Base-by-base conservation (phyloP, 2,797 vertebrate species). In the Enteromius paludinosus region DNA sequence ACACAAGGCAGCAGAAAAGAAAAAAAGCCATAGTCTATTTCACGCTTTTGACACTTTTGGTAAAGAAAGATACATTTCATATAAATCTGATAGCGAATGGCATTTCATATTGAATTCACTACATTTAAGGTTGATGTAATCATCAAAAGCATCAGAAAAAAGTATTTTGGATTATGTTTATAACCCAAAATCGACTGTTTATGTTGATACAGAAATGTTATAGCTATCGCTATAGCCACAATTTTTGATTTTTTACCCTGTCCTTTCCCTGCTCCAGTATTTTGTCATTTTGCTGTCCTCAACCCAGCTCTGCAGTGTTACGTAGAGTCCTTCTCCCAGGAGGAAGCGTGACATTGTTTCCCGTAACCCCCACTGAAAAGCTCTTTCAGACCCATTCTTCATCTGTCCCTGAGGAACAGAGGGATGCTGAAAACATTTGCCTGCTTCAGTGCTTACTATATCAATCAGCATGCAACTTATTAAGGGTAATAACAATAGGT, bases 301-400 rank as follows among this genome's bases (percentile, higher is more conserved):
- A 78, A 68, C 66, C 83, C 70, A 71, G 79, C 85, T 76, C 85
- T 81, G 83, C 83, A 86, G 80, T 84, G 79, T 81, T 77, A 38
- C 38, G 56, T 68, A 72, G 43, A 62, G 77, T 68, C 52, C 12
- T 83, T 79, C 81, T 83, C 70, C 69, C 79, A 66, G 66, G 82
- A 79, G 86, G 61, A 30, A 33, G 28, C 64, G 74, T 87, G 85
- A 89, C 88, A 87, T 85, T 88, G 87, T 89, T 86, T 84, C 73
- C 77, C 47, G 30, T 73, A 85, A 79, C 85, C 87, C 82, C 82
- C 80, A 64, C 86, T 81, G 84, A 73, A 89, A 79, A 77, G 82
- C 83, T 56, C 65, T 81, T 78, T 81, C 81, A 70, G 83, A 78
- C 80, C 79, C 65, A 85, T 87, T 87, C 66, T 62, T 88, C 79